Percentiles rank a stretch among this genome's conserved stretches.
These are phyloP conservation scores for Caenorhabditis doughertyi DNA, from an alignment of 2,888 invertebrate species.

Conservation along the genomic window DNA sequence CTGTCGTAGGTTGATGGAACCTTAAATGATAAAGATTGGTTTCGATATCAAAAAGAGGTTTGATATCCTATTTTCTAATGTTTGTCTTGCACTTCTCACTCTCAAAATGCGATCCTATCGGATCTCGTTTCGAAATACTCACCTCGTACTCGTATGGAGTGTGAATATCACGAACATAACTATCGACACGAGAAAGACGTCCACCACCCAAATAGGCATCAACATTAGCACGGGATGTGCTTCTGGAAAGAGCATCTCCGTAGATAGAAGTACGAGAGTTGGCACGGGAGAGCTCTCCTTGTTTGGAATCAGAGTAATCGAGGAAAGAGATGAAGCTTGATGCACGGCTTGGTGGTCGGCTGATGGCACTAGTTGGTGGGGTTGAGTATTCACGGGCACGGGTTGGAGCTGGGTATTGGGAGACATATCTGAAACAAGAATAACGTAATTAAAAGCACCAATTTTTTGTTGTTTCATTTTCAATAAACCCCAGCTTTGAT, in stretches of 20 bases:
- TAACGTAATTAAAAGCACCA: too few species aligned
- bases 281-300: constrained; percentile 80
- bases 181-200: constrained; percentile 82
- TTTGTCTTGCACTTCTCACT: constrained; percentile 45
- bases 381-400: constrained; percentile 82
- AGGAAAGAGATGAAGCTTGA: constrained; percentile 81
- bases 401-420: constrained; percentile 78
- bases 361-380: constrained; percentile 76
- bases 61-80: constrained; percentile 17
- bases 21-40: constrained; percentile 44
- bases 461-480: too few species aligned
- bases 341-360: constrained; percentile 78
- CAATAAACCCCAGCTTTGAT: too few species aligned
- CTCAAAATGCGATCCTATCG: background rate
- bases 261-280: constrained; percentile 79
- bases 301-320: constrained; percentile 80
- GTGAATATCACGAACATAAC: constrained; percentile 80
- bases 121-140: constrained; percentile 2
- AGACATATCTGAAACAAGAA: constrained; percentile 62
- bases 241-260: constrained; percentile 79
- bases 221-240: constrained; percentile 80
- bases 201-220: constrained; percentile 80
- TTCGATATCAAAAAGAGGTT: constrained; percentile 1
- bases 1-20: constrained; percentile 80
- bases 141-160: constrained; percentile 78